Evolutionary conservation across 2,797 vertebrate genomes (phyloP).

Genomic region (Australoheros facetus): DNA sequence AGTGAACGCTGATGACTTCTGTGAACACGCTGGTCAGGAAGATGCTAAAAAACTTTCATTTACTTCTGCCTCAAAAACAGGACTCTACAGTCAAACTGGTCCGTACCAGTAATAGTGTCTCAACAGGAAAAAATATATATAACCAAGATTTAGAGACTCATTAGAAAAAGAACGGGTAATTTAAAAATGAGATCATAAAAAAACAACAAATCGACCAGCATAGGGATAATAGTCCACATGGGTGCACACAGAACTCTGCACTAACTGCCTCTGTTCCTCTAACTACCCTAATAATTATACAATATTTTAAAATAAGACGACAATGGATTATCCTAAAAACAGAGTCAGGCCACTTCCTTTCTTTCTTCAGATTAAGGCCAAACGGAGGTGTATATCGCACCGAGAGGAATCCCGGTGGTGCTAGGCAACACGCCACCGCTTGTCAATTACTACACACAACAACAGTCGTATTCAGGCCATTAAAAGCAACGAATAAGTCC

Average conservation of each 20-base stretch:
- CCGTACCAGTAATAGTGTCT: neutral
- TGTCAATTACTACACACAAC: constrained; percentile 30
- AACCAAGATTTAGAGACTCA: neutral
- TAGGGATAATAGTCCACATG: neutral
- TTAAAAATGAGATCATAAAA: constrained; percentile 3
- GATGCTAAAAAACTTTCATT: neutral
- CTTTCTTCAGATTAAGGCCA: neutral
- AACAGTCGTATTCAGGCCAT: constrained; percentile 34
- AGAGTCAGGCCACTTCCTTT: neutral
- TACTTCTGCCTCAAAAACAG: neutral
- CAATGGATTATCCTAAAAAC: neutral
- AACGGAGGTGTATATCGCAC: constrained; percentile 12
- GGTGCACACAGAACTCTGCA: neutral
- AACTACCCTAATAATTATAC: neutral
- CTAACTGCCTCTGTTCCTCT: neutral
- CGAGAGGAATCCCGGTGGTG: constrained; percentile 19
- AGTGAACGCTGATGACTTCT: neutral
- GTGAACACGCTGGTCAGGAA: neutral
- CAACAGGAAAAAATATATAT: neutral
- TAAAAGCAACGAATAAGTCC: constrained; percentile 35
- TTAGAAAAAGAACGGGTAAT: neutral
- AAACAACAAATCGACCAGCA: neutral
- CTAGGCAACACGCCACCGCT: constrained; percentile 40
- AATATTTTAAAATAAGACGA: constrained; percentile 1
- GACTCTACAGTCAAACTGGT: neutral